Evolutionary conservation across 2,888 invertebrate genomes (phyloP).

Genomic region (Dimorphilus gyrociliatus): DNA sequence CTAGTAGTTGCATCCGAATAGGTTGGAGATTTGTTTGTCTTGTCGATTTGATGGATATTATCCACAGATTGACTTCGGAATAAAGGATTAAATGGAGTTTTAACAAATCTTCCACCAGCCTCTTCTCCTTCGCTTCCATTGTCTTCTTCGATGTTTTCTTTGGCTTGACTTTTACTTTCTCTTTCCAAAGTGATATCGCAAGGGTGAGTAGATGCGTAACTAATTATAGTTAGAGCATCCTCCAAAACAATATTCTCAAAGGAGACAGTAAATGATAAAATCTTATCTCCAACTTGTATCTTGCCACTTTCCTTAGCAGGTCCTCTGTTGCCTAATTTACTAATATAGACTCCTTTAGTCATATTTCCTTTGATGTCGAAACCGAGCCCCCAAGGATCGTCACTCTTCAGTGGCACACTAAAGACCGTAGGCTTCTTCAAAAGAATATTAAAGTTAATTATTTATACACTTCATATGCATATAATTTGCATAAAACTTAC

Average conservation of each 20-base stretch:
- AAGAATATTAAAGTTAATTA: too few species aligned
- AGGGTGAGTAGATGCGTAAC: constrained; percentile 70
- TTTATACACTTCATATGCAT: too few species aligned
- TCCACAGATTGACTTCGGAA: constrained; percentile 61
- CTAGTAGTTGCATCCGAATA: too few species aligned
- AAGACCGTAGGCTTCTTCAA: constrained; percentile 45
- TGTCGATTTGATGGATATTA: constrained; percentile 50
- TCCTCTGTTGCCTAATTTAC: constrained; percentile 66
- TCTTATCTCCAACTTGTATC: constrained; percentile 66
- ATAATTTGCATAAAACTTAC: too few species aligned
- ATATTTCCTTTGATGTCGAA: constrained; percentile 77
- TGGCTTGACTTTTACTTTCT: too few species aligned
- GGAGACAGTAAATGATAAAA: constrained; percentile 66
- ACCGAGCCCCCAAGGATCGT: constrained; percentile 72
- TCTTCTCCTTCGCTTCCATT: constrained; percentile 9
- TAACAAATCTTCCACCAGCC: constrained; percentile 42
- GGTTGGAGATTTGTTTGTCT: too few species aligned
- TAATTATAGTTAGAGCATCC: constrained; percentile 71
- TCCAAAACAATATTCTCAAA: constrained; percentile 75
- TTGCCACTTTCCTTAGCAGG: constrained; percentile 70
- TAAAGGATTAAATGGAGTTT: too few species aligned
- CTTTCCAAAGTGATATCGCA: too few species aligned
- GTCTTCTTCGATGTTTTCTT: too few species aligned
- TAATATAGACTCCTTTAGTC: constrained; percentile 71
- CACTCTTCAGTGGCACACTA: constrained; percentile 59